Evolutionary conservation across 2,113 vertebrate species (phyloP).

Genomic region (Hyaena hyaena): DNA sequence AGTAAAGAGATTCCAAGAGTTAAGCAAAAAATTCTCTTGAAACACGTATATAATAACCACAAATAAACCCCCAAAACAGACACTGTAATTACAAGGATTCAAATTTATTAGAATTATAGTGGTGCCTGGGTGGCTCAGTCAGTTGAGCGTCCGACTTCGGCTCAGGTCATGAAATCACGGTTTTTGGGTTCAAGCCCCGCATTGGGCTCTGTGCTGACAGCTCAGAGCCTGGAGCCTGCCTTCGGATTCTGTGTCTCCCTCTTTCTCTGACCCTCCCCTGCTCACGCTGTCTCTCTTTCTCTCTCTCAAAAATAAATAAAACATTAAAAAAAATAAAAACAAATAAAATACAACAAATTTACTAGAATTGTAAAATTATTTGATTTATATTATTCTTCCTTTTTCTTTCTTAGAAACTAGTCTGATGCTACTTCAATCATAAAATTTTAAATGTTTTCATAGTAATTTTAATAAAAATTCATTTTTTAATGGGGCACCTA

Average conservation of each 20-base stretch:
- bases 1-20: conserved; percentile 38
- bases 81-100: not conserved
- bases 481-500: not conserved
- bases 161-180: no score
- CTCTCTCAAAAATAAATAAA: no score
- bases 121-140: no score
- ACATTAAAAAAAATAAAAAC: no score
- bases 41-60: conserved; percentile 1
- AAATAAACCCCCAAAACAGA: not conserved
- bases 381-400: not conserved
- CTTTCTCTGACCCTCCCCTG: no score
- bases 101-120: not conserved
- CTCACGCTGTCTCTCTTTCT: no score
- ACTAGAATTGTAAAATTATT: not conserved
- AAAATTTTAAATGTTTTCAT: conserved; percentile 26
- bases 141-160: no score
- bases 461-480: not conserved
- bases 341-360: not conserved
- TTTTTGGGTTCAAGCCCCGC: no score
- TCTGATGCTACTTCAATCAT: conserved; percentile 1
- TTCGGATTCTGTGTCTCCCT: no score
- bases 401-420: conserved; percentile 24
- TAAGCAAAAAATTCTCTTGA: not conserved
- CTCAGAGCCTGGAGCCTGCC: no score
- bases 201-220: no score